These are phyloP conservation scores for Heliconius hewitsoni DNA, from an alignment of 1,140 invertebrate species.

Conservation along the genomic window DNA sequence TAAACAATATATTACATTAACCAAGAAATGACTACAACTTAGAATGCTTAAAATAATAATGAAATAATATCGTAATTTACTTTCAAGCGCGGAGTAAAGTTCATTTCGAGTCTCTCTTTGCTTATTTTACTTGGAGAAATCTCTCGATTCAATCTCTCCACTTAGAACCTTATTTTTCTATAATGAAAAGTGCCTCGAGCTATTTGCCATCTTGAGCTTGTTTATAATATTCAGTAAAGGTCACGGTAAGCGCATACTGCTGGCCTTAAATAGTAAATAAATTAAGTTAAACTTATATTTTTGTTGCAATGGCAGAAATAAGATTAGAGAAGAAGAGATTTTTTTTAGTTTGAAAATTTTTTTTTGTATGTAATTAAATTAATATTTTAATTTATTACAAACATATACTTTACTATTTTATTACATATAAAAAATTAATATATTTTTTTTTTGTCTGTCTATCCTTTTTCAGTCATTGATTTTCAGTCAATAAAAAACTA, in stretches of 20 bases:
- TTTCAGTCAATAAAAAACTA: too few species aligned
- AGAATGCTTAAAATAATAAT: background rate
- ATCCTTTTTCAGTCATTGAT: too few species aligned
- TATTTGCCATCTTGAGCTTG: background rate
- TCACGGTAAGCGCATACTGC: background rate
- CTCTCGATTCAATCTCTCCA: background rate
- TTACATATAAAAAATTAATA: too few species aligned
- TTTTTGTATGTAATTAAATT: too few species aligned
- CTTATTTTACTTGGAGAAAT: background rate
- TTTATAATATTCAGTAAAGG: background rate
- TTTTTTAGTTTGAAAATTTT: too few species aligned
- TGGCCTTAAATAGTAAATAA: background rate
- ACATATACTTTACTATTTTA: too few species aligned
- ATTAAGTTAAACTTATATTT: too few species aligned
- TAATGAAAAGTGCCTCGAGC: background rate
- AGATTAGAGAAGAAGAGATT: too few species aligned
- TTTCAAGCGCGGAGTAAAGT: background rate
- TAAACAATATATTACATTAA: too few species aligned
- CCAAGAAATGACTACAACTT: background rate
- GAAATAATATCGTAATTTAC: background rate
- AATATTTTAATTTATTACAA: too few species aligned
- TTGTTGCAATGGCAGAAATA: background rate
- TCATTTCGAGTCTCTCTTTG: background rate
- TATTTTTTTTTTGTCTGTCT: too few species aligned
- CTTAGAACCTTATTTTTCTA: background rate